Percentiles rank a stretch among this genome's conserved stretches.
Evolutionary conservation across 2,113 vertebrate genomes (phyloP).

Genomic region (Cottus gobio): DNA sequence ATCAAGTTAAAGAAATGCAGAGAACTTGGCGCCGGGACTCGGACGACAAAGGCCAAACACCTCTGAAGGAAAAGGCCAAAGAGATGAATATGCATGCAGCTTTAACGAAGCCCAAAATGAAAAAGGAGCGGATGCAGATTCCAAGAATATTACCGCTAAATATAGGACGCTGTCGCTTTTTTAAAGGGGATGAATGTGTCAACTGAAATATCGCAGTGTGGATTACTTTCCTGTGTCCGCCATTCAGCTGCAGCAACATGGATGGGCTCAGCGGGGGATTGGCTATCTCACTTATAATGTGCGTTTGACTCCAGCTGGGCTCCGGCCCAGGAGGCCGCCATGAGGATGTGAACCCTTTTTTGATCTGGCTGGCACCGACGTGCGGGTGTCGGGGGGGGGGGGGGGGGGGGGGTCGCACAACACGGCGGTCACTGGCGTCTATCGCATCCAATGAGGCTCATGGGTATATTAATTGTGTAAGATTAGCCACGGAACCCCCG

Average conservation of each 20-base stretch:
- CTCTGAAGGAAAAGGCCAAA: conserved; percentile 56
- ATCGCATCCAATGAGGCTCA: conserved; percentile 55
- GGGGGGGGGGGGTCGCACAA: conserved; percentile 34
- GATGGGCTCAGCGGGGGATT: conserved; percentile 48
- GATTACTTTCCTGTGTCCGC: conserved; percentile 36
- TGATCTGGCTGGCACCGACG: conserved; percentile 58
- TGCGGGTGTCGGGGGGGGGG: background rate
- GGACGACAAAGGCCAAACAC: conserved; percentile 50
- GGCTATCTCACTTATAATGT: conserved; percentile 28
- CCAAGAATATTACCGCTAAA: conserved; percentile 3
- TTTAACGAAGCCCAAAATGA: conserved; percentile 29
- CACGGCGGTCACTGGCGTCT: conserved; percentile 42
- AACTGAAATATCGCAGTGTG: background rate
- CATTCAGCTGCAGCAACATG: conserved; percentile 12
- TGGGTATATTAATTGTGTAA: conserved; percentile 58
- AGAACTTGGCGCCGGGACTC: background rate
- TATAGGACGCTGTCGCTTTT: background rate
- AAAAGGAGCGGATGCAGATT: background rate
- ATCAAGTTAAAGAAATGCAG: conserved; percentile 40
- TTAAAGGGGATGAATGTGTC: conserved; percentile 29
- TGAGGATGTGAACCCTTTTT: conserved; percentile 56
- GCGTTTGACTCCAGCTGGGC: conserved; percentile 53
- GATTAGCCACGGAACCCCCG: conserved; percentile 35
- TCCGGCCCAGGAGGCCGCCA: conserved; percentile 39
- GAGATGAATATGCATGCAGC: conserved; percentile 43